Evolutionary conservation across 2,888 invertebrate species (phyloP).

Genomic region (Drosophila niveifrons): DNA sequence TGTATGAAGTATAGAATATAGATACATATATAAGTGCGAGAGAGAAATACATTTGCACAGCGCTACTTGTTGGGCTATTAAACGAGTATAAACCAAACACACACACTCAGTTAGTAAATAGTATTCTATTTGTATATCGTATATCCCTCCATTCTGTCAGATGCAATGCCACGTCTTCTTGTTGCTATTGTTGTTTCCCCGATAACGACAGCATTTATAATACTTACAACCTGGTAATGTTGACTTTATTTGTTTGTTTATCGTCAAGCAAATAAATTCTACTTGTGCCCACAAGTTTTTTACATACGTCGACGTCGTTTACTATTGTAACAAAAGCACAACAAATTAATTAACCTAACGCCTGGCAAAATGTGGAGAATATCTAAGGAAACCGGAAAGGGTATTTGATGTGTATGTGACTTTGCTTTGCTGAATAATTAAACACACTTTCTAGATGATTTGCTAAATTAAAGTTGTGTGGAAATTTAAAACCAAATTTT

Average conservation of each 20-base stretch:
- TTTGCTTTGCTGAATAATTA: constrained; percentile 18
- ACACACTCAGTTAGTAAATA: neutral
- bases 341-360: constrained; percentile 47
- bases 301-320: constrained; percentile 13
- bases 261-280: constrained; percentile 51
- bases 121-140: constrained; percentile 16
- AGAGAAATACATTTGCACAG: constrained; percentile 29
- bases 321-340: constrained; percentile 18
- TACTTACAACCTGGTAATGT: constrained; percentile 42
- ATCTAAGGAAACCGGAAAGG: constrained; percentile 18
- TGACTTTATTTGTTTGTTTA: constrained; percentile 63
- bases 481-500: neutral
- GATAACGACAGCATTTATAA: constrained; percentile 52
- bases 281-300: constrained; percentile 45
- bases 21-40: constrained; percentile 7
- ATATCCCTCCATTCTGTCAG: constrained; percentile 20
- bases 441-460: constrained; percentile 24
- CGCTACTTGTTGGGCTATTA: constrained; percentile 23
- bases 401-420: constrained; percentile 21
- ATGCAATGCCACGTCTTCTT: constrained; percentile 37
- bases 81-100: constrained; percentile 7
- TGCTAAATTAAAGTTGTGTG: neutral
- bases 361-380: neutral
- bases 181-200: constrained; percentile 19
- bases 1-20: neutral